Evolutionary conservation across 2,113 vertebrate species (phyloP).

Genomic region (Coracopsis vasa): DNA sequence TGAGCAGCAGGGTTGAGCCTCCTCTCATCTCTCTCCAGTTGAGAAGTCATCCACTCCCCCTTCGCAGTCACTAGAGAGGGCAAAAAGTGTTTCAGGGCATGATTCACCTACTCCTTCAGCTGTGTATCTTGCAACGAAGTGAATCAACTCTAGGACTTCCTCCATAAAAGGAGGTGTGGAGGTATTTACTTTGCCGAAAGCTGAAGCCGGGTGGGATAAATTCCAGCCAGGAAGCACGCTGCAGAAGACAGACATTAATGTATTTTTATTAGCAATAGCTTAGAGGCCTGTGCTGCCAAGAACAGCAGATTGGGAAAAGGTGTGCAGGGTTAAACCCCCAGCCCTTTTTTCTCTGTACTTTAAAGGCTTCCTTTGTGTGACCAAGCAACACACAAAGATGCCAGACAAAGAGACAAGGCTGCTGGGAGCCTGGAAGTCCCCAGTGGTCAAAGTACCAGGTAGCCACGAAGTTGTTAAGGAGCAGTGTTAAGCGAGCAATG

Average conservation of each 20-base stretch:
- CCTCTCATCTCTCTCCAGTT: neutral
- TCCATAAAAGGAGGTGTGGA: conserved; percentile 7
- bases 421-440: neutral
- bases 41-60: neutral
- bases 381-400: neutral
- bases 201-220: neutral
- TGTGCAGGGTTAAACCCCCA: neutral
- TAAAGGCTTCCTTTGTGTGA: neutral
- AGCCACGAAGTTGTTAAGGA: neutral
- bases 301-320: conserved; percentile 2
- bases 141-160: conserved; percentile 33
- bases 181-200: neutral
- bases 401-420: neutral
- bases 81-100: neutral
- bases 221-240: neutral
- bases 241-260: neutral
- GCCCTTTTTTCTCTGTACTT: neutral
- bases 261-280: neutral
- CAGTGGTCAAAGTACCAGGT: neutral
- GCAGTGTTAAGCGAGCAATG: neutral
- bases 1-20: neutral
- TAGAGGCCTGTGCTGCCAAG: neutral
- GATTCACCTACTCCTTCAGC: neutral
- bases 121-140: neutral
- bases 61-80: neutral